A percentile compares a stretch with the other conserved stretches of the same genome.
These are phyloP conservation scores for Pachyseris speciosa DNA, from an alignment of 64 coral and sea anemone genomes.

Conservation along the genomic window DNA sequence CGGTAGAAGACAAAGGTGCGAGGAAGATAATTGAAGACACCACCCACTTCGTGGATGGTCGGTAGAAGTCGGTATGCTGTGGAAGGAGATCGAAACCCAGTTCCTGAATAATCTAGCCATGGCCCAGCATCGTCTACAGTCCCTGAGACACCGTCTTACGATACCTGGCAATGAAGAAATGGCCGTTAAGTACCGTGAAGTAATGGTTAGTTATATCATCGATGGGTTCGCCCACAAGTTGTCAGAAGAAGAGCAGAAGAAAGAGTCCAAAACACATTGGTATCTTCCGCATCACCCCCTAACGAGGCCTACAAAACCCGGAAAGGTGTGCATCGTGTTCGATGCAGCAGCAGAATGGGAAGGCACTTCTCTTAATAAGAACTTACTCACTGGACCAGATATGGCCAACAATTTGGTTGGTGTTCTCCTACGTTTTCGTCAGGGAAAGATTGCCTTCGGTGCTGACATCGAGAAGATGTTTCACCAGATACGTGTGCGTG, in stretches of 20 bases:
- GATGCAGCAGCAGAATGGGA: conserved; percentile 25
- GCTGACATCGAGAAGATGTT: conserved; percentile 73
- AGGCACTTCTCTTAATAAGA: conserved; percentile 55
- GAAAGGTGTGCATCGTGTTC: conserved; percentile 68
- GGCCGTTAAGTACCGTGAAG: conserved; percentile 48
- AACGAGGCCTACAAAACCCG: conserved; percentile 53
- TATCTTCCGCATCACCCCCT: conserved; percentile 51
- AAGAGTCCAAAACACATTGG: conserved; percentile 20
- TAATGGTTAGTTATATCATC: conserved; percentile 55
- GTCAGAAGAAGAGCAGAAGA: background rate
- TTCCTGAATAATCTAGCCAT: conserved; percentile 52
- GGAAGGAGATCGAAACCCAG: conserved; percentile 1
- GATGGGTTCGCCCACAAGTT: conserved; percentile 36
- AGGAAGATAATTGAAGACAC: conserved; percentile 66
- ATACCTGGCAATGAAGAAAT: conserved; percentile 37
- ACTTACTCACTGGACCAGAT: conserved; percentile 72
- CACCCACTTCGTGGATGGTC: conserved; percentile 39
- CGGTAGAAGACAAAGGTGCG: conserved; percentile 50
- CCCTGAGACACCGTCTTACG: conserved; percentile 7
- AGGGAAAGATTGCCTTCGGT: conserved; percentile 36
- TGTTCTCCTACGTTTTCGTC: conserved; percentile 58
- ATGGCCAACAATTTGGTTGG: conserved; percentile 58
- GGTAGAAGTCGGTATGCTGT: conserved; percentile 62
- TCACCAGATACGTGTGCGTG: conserved; percentile 48
- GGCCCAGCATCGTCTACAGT: conserved; percentile 19